A percentile compares a stretch with the other conserved stretches of the same genome.
Conservation (phyloP, 2,888 invertebrate genomes). For the Mellilla xanthometata region DNA sequence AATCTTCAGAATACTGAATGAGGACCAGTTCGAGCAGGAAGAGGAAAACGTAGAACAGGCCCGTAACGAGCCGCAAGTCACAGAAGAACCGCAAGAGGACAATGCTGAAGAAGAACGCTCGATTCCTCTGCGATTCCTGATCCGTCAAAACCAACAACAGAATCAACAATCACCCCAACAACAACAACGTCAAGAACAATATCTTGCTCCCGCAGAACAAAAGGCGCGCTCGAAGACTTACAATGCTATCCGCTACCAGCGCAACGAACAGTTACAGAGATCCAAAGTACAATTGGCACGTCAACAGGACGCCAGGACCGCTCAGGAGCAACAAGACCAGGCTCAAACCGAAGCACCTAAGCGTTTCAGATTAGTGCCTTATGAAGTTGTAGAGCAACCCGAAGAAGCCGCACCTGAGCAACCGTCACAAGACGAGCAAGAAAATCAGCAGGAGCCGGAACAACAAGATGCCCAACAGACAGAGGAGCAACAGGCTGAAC, state of each 20-base stretch:
- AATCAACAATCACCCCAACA: slow-evolving; percentile 10
- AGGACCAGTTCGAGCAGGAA: slow-evolving; percentile 23
- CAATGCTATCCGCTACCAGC: slow-evolving; percentile 33
- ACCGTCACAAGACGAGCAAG: slow-evolving; percentile 12
- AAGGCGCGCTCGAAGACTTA: slow-evolving; percentile 26
- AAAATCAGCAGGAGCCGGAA: slow-evolving; percentile 4
- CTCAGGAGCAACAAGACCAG: slow-evolving; percentile 14
- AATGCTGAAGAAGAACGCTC: slow-evolving; percentile 21
- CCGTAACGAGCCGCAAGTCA: slow-evolving; percentile 22
- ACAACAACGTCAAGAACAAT: slow-evolving; percentile 27
- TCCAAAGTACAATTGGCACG: slow-evolving; percentile 25
- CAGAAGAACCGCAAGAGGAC: slow-evolving; percentile 20
- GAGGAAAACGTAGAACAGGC: slow-evolving; percentile 15
- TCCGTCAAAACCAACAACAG: slow-evolving; percentile 19
- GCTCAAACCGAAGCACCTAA: slow-evolving; percentile 13
- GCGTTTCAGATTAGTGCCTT: slow-evolving; percentile 27
- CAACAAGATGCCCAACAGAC: slow-evolving; percentile 7
- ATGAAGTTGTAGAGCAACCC: slow-evolving; percentile 23
- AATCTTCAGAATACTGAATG: slow-evolving; percentile 29
- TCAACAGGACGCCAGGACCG: slow-evolving; percentile 15
- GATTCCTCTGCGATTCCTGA: slow-evolving; percentile 30
- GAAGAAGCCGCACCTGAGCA: slow-evolving; percentile 17
- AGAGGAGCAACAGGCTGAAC: slow-evolving; percentile 16
- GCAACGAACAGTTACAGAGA: slow-evolving; percentile 31
- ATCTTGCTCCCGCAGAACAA: slow-evolving; percentile 28